Percentiles rank a stretch among this genome's conserved stretches.
Evolutionary conservation across 2,113 vertebrate species (phyloP).

Genomic region (Ceratotherium simum): DNA sequence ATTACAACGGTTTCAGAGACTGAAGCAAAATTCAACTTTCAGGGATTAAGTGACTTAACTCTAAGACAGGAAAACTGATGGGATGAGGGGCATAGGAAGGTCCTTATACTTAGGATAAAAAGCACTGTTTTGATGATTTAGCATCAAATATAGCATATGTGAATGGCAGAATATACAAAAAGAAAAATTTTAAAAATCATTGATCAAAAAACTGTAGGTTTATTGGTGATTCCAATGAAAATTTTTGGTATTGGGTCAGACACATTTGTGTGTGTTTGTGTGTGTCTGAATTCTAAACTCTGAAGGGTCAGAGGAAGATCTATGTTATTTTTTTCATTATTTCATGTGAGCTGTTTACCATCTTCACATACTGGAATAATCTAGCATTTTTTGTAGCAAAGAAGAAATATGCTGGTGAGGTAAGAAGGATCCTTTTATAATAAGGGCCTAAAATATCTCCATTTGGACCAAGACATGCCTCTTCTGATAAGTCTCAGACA

Average conservation of each 20-base stretch:
- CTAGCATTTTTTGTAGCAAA: constrained; percentile 68
- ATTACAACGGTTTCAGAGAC: neutral
- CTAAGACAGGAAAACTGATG: neutral
- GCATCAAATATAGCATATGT: neutral
- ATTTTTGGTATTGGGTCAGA: neutral
- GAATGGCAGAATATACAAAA: neutral
- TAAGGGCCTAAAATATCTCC: neutral
- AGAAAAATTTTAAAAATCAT: constrained; percentile 6
- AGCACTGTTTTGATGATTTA: neutral
- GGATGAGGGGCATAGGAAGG: neutral
- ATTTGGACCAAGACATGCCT: neutral
- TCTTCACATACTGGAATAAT: constrained; percentile 55
- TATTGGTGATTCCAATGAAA: neutral
- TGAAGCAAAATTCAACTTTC: neutral
- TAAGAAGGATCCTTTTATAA: constrained; percentile 26
- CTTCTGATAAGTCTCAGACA: neutral
- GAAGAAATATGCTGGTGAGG: constrained; percentile 43
- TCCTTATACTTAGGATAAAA: neutral
- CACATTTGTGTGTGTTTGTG: neutral
- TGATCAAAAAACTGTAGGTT: neutral
- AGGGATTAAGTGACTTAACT: neutral
- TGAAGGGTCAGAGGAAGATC: neutral
- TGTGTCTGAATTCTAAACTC: neutral
- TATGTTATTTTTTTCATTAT: neutral
- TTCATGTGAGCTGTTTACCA: neutral